Percentiles rank a stretch among this genome's conserved stretches.
These are phyloP conservation scores for Elegia similella DNA, from an alignment of 2,888 invertebrate species.

Conservation along the genomic window DNA sequence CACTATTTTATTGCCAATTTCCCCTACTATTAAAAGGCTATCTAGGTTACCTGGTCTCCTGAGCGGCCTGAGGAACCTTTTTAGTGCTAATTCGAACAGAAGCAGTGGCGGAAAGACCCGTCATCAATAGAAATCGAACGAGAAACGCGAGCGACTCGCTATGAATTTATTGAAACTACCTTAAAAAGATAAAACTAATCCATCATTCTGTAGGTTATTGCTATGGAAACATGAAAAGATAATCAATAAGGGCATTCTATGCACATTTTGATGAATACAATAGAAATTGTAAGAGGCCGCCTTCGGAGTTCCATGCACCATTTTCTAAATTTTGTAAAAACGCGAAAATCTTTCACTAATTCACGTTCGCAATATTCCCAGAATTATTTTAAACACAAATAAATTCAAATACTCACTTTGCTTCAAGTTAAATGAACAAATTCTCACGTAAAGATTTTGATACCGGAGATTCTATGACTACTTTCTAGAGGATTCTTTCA, in stretches of 20 bases:
- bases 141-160: constrained; percentile 36
- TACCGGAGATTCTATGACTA: constrained; percentile 78
- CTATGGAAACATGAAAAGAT: constrained; percentile 66
- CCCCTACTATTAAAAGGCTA: not conserved
- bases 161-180: constrained; percentile 31
- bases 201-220: constrained; percentile 47
- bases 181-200: constrained; percentile 38
- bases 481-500: constrained; percentile 81
- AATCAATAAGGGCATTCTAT: constrained; percentile 65
- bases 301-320: constrained; percentile 44
- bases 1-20: constrained; percentile 11
- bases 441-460: constrained; percentile 81
- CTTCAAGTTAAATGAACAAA: constrained; percentile 68
- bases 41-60: constrained; percentile 48
- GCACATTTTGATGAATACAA: constrained; percentile 53
- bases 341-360: constrained; percentile 33
- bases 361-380: constrained; percentile 26
- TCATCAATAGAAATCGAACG: constrained; percentile 58
- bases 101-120: constrained; percentile 74
- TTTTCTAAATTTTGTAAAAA: constrained; percentile 41
- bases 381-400: constrained; percentile 30
- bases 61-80: constrained; percentile 45
- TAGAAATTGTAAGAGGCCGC: constrained; percentile 44
- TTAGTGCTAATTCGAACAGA: constrained; percentile 68
- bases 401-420: constrained; percentile 67